Evolutionary conservation across 2,888 invertebrate species (phyloP).

Genomic region (Gasteruption jaculator): DNA sequence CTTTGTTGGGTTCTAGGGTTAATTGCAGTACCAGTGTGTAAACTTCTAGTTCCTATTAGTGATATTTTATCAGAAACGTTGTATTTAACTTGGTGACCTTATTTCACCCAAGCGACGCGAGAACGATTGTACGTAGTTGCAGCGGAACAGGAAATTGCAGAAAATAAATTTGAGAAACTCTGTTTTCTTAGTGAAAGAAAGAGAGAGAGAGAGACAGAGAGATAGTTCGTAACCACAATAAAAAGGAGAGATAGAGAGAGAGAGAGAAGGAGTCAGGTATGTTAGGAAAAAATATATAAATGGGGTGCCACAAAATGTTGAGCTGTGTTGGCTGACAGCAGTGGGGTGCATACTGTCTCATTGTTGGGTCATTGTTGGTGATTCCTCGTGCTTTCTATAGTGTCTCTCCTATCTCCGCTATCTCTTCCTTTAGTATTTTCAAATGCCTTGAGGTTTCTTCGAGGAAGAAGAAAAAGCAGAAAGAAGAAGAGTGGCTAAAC

Average conservation of each 20-base stretch:
- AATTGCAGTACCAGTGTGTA: too few species aligned
- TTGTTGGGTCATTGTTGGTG: constrained; percentile 46
- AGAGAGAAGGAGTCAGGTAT: constrained; percentile 34
- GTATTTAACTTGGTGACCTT: too few species aligned
- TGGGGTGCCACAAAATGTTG: constrained; percentile 34
- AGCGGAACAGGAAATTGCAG: too few species aligned
- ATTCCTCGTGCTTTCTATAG: constrained; percentile 35
- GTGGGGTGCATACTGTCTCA: constrained; percentile 32
- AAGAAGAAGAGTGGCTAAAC: too few species aligned
- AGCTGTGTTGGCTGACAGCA: constrained; percentile 31
- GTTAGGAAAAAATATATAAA: constrained; percentile 36
- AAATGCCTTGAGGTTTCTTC: neutral
- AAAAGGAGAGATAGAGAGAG: constrained; percentile 21
- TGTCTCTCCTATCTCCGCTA: constrained; percentile 29
- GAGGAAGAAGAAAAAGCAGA: too few species aligned
- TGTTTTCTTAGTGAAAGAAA: constrained; percentile 13
- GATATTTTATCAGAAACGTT: too few species aligned
- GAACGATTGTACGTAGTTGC: too few species aligned
- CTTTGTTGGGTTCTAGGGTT: too few species aligned
- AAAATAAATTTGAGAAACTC: constrained; percentile 30
- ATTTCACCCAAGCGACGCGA: too few species aligned
- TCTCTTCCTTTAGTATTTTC: constrained; percentile 22
- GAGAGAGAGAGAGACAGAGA: constrained; percentile 3
- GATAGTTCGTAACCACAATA: neutral
- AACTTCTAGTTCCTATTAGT: too few species aligned